These are phyloP conservation scores for Archips xylosteana DNA, from an alignment of 2,888 invertebrate genomes.

Conservation along the genomic window DNA sequence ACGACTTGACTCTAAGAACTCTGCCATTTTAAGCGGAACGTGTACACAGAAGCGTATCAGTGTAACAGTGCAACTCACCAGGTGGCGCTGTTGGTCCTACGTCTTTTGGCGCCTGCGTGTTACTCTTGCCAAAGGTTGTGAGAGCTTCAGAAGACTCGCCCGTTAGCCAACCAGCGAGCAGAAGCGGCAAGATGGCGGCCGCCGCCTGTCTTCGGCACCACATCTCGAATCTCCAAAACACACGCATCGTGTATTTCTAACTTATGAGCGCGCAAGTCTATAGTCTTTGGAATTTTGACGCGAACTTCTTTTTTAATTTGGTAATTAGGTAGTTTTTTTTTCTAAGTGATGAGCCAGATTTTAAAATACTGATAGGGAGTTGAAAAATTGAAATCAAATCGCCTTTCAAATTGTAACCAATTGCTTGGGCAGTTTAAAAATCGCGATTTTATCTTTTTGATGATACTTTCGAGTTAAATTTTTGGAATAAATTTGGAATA, in stretches of 20 bases:
- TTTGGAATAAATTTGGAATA: slow-evolving; percentile 7
- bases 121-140: slow-evolving; percentile 89
- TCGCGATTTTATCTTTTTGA: not conserved
- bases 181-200: slow-evolving; percentile 69
- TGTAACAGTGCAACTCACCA: slow-evolving; percentile 73
- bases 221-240: slow-evolving; percentile 74
- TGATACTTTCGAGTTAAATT: not conserved
- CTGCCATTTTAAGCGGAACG: not conserved
- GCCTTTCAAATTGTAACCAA: slow-evolving; percentile 36
- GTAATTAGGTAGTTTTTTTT: slow-evolving; percentile 5
- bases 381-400: slow-evolving; percentile 21
- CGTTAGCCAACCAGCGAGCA: slow-evolving; percentile 73
- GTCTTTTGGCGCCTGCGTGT: slow-evolving; percentile 84
- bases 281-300: slow-evolving; percentile 29
- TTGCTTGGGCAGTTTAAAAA: not conserved
- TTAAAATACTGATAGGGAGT: slow-evolving; percentile 5
- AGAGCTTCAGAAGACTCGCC: slow-evolving; percentile 86
- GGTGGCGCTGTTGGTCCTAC: slow-evolving; percentile 85
- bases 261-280: slow-evolving; percentile 40
- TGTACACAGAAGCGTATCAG: slow-evolving; percentile 17
- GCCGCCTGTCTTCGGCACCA: slow-evolving; percentile 75
- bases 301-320: slow-evolving; percentile 15
- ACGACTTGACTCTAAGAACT: slow-evolving; percentile 11
- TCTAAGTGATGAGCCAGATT: slow-evolving; percentile 23
- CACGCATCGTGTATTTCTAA: slow-evolving; percentile 61